Base-by-base conservation (phyloP, 1,140 invertebrate genomes). In the Cyclina sinensis region DNA sequence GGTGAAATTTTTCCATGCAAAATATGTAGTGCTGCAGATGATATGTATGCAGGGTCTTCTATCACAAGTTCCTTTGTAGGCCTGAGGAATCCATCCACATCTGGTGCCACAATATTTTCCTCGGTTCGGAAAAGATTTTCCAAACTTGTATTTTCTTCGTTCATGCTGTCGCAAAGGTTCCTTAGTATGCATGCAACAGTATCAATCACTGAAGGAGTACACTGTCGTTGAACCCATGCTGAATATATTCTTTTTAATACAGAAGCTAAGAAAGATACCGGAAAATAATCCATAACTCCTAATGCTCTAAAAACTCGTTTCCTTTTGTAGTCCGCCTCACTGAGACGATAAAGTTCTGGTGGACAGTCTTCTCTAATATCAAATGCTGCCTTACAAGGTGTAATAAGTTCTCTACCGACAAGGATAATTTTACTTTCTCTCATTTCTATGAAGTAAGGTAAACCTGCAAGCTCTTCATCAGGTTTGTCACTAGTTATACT, bases 1-100 rank as follows among this genome's bases (percentile, higher is more conserved):
- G 21, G 59, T 16, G 88, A 16, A 32, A 93, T 91, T 7, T 76
- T 80, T 5, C 43, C n/a, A 81, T 91, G 87, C 14, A 92, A 68
- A 68, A 86, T 90, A 9, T 80, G 73, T 73, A 93, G 83, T 0
- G 54, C 21, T 2, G 54, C 35, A 11, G 30, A 21, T 39, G 84
- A 37, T 24, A 80, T 35, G 24, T 32, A 87, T 12, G 70, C 18
- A 57, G 37, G 37, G 73, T 91, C 85, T 80, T 92, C 88, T 18
- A 89, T 85, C 32, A 90, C 92, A 48, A 92, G 81, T 27, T 57
- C 30, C 0, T 24, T 43, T 14, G 86, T 81, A 16, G 73, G 86
- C 12, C 62, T 57, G 21, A 92, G 43, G 18, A 24, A 11, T 7
- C 83, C 76, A 5, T 86, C 39, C 16, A 4, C 21, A 57, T 90